Evolutionary conservation across 2,797 vertebrate genomes (phyloP).

Genomic region (Cyclura pinguis): DNA sequence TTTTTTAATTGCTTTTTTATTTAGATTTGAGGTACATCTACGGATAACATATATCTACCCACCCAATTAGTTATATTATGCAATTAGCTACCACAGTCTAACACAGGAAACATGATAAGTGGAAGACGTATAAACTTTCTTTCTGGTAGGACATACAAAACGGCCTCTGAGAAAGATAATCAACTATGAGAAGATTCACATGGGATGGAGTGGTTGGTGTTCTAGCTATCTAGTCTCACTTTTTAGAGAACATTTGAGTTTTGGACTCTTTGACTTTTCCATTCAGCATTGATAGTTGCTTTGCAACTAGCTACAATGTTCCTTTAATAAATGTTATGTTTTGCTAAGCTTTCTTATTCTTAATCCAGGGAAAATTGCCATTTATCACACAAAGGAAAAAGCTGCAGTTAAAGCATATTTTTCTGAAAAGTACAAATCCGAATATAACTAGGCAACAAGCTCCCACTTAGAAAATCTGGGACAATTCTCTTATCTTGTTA

Average conservation of each 20-base stretch:
- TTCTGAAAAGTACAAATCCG: not conserved
- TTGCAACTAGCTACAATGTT: not conserved
- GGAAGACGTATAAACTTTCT: no score
- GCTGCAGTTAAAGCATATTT: not conserved
- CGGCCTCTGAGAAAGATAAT: no score
- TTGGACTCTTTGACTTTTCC: not conserved
- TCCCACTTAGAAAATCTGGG: not conserved
- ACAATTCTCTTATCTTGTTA: not conserved
- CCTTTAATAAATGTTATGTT: conserved; percentile 28
- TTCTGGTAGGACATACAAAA: no score
- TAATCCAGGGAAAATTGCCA: not conserved
- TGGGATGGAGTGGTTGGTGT: not conserved
- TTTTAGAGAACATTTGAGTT: not conserved
- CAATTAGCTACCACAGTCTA: no score
- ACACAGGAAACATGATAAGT: no score
- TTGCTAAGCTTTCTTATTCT: not conserved
- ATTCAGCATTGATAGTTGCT: not conserved
- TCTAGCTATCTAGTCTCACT: not conserved
- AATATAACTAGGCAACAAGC: not conserved
- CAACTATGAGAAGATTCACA: not conserved
- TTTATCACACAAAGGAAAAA: not conserved
- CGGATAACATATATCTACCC: no score
- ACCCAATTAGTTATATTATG: no score
- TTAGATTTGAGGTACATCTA: no score
- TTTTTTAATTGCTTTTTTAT: no score